Conservation (phyloP, 2,888 invertebrate genomes). For the Fragum sueziense region DNA sequence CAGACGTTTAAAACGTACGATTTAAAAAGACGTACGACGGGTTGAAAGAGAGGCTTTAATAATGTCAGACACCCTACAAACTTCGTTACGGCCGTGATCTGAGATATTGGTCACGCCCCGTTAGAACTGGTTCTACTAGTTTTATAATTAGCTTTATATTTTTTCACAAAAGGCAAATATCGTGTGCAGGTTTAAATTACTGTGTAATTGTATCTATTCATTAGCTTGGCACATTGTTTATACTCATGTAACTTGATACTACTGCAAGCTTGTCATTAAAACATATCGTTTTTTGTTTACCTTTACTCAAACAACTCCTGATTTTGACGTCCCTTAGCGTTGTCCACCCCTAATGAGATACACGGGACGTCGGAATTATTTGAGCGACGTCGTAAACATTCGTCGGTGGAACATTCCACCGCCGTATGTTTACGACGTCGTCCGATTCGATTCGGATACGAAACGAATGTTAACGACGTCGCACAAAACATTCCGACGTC, state of each 20-base stretch:
- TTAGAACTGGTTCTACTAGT: background rate
- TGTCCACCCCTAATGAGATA: background rate
- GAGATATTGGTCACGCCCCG: background rate
- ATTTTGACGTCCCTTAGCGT: background rate
- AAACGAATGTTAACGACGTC: no score
- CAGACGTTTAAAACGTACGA: no score
- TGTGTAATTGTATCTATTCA: background rate
- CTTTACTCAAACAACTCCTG: background rate
- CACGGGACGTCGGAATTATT: background rate
- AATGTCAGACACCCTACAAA: no score
- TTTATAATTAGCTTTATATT: background rate
- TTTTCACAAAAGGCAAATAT: background rate
- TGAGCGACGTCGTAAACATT: no score
- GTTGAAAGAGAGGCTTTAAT: no score
- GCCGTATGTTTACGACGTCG: no score
- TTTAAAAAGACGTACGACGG: no score
- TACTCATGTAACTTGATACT: background rate
- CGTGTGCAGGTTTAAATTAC: background rate
- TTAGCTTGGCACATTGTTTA: background rate
- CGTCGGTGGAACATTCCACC: no score
- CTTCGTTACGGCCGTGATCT: no score
- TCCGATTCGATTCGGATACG: no score
- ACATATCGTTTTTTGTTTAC: background rate
- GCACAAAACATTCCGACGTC: no score
- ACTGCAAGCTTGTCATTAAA: background rate